Base-by-base conservation (phyloP, 64 coral and sea anemone species). In the Catalaphyllia jardinei region DNA sequence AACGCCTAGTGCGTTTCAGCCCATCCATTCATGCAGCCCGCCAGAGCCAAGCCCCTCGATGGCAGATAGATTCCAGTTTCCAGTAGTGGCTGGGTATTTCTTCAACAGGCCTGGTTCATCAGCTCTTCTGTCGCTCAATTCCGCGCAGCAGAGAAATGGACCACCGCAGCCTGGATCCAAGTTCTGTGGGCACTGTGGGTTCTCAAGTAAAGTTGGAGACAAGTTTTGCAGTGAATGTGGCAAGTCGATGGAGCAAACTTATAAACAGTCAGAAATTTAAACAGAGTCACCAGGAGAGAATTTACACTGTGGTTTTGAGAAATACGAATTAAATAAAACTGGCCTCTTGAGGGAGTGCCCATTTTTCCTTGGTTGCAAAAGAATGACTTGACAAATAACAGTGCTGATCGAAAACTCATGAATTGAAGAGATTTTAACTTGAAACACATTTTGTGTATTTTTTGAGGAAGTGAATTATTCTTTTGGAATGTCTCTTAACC, bases 211-310 rank as follows among this genome's bases (percentile, higher is more conserved):
- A 62, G 27, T 63, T 22, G 89, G 81, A 64, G 89, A 91, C 60
- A 91, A 91, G 57, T 91, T 91, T 86, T 91, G 89, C 60, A 91
- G 89, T 59, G 80, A 91, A 76, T 91, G 89, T 28, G 89, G 89
- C 0, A 91, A 91, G 55, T 38, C 63, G 8, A 27, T 85, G 62
- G 62, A 85, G 62, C 69, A 27, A 71, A 25, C 65, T 69, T 69
- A 69, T 9, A 27, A 65, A 69, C 20, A 27, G 10, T 69, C 11
- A 11, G 10, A 27, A 69, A 27, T 27, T 27, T 69, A 29, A 25
- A 69, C n/a, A 27, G 65, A 69, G 25, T 22, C 0, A 24, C 24
- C 10, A 24, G n/a, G n/a, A 8, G n/a, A 27, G 10, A 69, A 27
- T 69, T 69, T 25, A 69, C 65, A 69, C 29, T 69, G 25, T n/a